These are phyloP conservation scores for Bujurquina vittata DNA, from an alignment of 2,113 vertebrate genomes.

Conservation along the genomic window DNA sequence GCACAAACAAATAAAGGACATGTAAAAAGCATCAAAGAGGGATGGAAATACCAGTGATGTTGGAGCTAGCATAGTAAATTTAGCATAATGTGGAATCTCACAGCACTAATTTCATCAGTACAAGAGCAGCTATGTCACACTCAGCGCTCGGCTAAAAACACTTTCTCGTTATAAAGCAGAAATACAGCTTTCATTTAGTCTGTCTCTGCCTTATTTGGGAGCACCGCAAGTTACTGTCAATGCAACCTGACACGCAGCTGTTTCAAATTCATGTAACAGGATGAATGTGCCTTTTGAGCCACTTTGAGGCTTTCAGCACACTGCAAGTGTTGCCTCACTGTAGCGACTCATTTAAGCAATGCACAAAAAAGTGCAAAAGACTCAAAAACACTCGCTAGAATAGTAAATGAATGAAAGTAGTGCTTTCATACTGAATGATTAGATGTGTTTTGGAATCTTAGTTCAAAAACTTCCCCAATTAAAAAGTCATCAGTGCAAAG, in stretches of 20 bases:
- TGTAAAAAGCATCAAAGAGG: not conserved
- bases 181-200: not conserved
- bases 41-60: not conserved
- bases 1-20: not conserved
- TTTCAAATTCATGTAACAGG: not conserved
- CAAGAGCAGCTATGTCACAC: not conserved
- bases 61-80: not conserved
- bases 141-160: not conserved
- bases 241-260: not conserved
- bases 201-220: not conserved
- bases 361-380: not conserved
- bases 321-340: not conserved
- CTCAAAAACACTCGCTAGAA: not conserved
- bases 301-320: not conserved
- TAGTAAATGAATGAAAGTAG: not conserved
- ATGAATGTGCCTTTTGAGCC: not conserved
- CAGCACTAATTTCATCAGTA: not conserved
- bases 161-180: not conserved
- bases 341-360: not conserved
- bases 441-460: not conserved
- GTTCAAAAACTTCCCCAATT: not conserved
- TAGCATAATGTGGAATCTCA: constrained; percentile 1
- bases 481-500: not conserved
- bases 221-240: not conserved
- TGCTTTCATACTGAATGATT: not conserved